A percentile compares a stretch with the other conserved stretches of the same genome.
Evolutionary conservation across 2,797 vertebrate genomes (phyloP).

Genomic region (Sardinella longiceps): DNA sequence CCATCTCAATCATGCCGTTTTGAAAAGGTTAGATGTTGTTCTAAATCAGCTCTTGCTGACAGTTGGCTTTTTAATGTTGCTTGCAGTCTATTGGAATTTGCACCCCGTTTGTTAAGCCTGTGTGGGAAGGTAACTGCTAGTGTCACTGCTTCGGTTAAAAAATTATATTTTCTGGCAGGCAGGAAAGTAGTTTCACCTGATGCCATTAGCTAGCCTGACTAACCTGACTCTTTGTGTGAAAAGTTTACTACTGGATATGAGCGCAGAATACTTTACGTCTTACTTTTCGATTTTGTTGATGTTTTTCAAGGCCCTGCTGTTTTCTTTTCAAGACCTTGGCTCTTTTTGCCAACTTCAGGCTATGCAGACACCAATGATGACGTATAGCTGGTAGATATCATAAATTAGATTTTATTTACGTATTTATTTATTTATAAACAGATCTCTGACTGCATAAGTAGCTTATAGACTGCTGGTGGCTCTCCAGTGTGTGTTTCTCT

Average conservation of each 20-base stretch:
- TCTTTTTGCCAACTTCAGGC: no score
- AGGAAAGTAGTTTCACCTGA: neutral
- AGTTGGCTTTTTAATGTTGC: neutral
- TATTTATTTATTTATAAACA: neutral
- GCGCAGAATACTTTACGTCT: no score
- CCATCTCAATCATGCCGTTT: neutral
- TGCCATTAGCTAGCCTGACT: neutral
- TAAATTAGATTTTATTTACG: neutral
- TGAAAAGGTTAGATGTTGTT: neutral
- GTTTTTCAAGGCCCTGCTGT: neutral
- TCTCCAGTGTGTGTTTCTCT: neutral
- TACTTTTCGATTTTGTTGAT: neutral
- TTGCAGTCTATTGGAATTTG: neutral
- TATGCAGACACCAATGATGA: neutral
- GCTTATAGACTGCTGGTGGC: neutral
- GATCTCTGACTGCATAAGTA: neutral
- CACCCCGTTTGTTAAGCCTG: neutral
- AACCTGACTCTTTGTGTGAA: neutral
- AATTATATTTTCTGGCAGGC: neutral
- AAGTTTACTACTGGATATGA: no score
- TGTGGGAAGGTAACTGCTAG: neutral
- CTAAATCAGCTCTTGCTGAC: neutral
- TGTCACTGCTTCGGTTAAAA: neutral
- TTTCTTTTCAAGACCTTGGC: no score
- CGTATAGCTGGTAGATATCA: neutral